phyloP scores from a whole-genome alignment of 2,888 invertebrate species.

The Leptarthrus brevirostris region DNA sequence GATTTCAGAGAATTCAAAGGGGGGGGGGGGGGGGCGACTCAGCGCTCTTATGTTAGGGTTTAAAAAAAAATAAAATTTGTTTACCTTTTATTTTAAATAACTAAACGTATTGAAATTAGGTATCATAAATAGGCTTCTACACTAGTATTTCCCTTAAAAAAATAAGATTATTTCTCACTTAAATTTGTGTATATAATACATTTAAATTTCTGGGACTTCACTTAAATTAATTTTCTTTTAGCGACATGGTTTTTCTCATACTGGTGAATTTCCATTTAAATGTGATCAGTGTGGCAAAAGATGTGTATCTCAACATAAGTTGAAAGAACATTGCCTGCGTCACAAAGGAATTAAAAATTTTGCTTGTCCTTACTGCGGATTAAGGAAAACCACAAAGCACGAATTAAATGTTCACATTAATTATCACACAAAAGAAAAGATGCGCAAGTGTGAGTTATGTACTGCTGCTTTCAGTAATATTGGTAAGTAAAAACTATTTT shows the following conservation, averaged over 20 bases:
- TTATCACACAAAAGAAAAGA: constrained; percentile 50
- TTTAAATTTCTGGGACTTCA: too few species aligned
- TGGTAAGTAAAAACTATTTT: constrained; percentile 39
- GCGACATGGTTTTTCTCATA: constrained; percentile 50
- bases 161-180: background rate
- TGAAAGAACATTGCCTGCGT: constrained; percentile 53
- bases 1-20: too few species aligned
- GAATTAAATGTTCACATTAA: constrained; percentile 42
- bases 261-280: constrained; percentile 50
- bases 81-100: too few species aligned
- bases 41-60: too few species aligned
- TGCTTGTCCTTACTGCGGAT: constrained; percentile 37
- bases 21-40: too few species aligned
- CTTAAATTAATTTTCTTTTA: too few species aligned
- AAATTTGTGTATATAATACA: too few species aligned
- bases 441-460: constrained; percentile 49
- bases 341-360: constrained; percentile 53
- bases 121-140: too few species aligned
- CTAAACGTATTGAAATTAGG: too few species aligned
- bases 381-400: constrained; percentile 50
- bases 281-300: constrained; percentile 25
- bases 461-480: constrained; percentile 42
- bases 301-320: constrained; percentile 51
- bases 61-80: too few species aligned
- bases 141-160: too few species aligned